Percentiles rank a stretch among this genome's conserved stretches.
Evolutionary conservation across 2,888 invertebrate species (phyloP).

Genomic region (Drosophila meridiana): DNA sequence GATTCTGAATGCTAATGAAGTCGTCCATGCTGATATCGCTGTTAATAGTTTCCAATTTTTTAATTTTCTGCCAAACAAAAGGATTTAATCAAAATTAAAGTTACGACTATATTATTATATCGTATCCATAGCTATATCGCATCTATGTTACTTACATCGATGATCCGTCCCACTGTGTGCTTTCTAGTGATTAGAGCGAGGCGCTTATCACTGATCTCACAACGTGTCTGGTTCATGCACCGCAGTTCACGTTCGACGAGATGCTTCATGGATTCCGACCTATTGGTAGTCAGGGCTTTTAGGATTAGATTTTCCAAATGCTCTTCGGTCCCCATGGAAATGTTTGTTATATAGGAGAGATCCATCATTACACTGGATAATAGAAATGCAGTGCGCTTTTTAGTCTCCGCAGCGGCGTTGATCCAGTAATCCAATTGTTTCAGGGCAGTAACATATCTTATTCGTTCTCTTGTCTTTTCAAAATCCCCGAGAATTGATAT

Average conservation of each 20-base stretch:
- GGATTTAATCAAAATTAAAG: neutral
- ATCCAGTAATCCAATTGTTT: conserved; percentile 51
- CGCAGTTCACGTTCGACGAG: conserved; percentile 31
- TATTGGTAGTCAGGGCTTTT: conserved; percentile 1
- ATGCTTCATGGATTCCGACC: conserved; percentile 20
- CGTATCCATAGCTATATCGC: too few species aligned
- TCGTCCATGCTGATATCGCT: conserved; percentile 74
- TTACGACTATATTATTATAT: too few species aligned
- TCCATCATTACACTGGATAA: conserved; percentile 46
- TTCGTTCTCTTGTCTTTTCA: neutral
- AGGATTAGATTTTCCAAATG: conserved; percentile 29
- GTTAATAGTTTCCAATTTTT: conserved; percentile 74
- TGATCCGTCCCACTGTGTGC: conserved; percentile 61
- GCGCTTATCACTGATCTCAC: conserved; percentile 74
- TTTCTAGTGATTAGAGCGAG: conserved; percentile 69
- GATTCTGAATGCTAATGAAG: conserved; percentile 77
- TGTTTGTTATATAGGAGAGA: conserved; percentile 22
- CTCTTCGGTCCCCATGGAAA: conserved; percentile 27
- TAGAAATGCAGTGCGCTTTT: conserved; percentile 20
- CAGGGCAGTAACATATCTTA: conserved; percentile 23
- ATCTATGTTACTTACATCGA: conserved; percentile 55
- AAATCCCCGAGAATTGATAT: conserved; percentile 15
- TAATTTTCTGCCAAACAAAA: conserved; percentile 63
- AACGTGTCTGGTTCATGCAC: conserved; percentile 59
- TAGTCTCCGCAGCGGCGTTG: conserved; percentile 27